These are phyloP conservation scores for Tautogolabrus adspersus DNA, from an alignment of 2,113 vertebrate species.

Conservation along the genomic window DNA sequence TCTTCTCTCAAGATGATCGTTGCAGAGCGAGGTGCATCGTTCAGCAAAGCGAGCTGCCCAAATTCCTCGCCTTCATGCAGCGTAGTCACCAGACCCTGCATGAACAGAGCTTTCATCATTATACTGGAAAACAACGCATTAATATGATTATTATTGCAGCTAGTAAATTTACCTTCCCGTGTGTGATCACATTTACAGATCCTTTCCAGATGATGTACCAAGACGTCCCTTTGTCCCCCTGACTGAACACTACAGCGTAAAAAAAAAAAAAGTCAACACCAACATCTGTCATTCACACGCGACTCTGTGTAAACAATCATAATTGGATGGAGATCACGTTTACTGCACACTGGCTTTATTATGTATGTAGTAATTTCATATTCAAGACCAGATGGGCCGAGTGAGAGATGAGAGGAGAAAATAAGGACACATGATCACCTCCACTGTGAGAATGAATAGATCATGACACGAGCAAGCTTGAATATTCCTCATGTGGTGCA, in stretches of 20 bases:
- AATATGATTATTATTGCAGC: background rate
- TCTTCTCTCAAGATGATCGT: slow-evolving; percentile 94
- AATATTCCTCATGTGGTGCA: background rate
- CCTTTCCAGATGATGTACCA: slow-evolving; percentile 99
- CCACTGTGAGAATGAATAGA: background rate
- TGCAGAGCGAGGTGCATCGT: slow-evolving; percentile 92
- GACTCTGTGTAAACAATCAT: background rate
- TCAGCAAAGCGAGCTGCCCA: slow-evolving; percentile 93
- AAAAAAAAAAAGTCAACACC: slow-evolving; percentile 19
- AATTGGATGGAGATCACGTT: background rate
- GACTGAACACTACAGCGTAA: slow-evolving; percentile 91
- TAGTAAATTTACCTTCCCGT: slow-evolving; percentile 88
- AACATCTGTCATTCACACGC: background rate
- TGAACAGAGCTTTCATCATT: background rate
- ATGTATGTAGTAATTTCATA: slow-evolving; percentile 8
- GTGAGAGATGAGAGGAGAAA: background rate
- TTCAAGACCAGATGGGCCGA: slow-evolving; percentile 1
- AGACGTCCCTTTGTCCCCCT: slow-evolving; percentile 95
- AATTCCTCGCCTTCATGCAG: slow-evolving; percentile 95
- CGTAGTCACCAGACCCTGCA: slow-evolving; percentile 91
- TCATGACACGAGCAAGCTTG: background rate
- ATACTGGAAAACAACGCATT: background rate
- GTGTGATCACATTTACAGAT: slow-evolving; percentile 96
- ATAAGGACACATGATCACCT: background rate
- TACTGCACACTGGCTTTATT: background rate